Percentiles rank a stretch among this genome's conserved stretches.
Evolutionary conservation across 2,113 vertebrate species (phyloP).

Genomic region (Scalopus aquaticus): DNA sequence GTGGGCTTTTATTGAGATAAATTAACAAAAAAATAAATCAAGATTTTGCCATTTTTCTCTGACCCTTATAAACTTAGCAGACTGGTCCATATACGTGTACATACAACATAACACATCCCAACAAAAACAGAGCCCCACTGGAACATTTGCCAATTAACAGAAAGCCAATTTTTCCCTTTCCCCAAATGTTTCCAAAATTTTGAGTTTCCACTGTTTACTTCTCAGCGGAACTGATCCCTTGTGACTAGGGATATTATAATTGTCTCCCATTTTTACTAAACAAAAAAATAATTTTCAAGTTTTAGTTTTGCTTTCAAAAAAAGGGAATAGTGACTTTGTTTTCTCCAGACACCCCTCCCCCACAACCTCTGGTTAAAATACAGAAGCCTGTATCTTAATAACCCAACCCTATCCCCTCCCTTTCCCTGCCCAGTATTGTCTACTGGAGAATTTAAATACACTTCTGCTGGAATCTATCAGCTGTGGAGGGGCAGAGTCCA

Average conservation of each 20-base stretch:
- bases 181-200: constrained; percentile 79
- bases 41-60: constrained; percentile 82
- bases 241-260: constrained; percentile 79
- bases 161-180: constrained; percentile 83
- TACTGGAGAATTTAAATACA: constrained; percentile 83
- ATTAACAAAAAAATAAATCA: constrained; percentile 83
- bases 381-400: constrained; percentile 84
- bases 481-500: constrained; percentile 63
- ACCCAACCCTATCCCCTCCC: constrained; percentile 73
- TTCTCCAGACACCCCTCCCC: constrained; percentile 83
- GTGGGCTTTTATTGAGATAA: constrained; percentile 90
- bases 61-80: constrained; percentile 68
- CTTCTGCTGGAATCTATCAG: constrained; percentile 76
- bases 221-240: constrained; percentile 80
- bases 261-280: constrained; percentile 68
- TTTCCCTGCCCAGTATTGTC: constrained; percentile 65
- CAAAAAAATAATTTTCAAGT: constrained; percentile 42
- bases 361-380: constrained; percentile 85
- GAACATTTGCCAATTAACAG: constrained; percentile 84
- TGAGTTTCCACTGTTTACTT: constrained; percentile 76
- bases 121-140: constrained; percentile 83
- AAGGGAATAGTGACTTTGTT: constrained; percentile 84
- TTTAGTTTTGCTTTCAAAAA: constrained; percentile 84
- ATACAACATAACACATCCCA: constrained; percentile 79
- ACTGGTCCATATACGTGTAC: constrained; percentile 63